Evolutionary conservation across 1,140 invertebrate genomes (phyloP), one percentile per base, ranked within the genome.

Genomic region (Drosophila nigrodunni): DNA sequence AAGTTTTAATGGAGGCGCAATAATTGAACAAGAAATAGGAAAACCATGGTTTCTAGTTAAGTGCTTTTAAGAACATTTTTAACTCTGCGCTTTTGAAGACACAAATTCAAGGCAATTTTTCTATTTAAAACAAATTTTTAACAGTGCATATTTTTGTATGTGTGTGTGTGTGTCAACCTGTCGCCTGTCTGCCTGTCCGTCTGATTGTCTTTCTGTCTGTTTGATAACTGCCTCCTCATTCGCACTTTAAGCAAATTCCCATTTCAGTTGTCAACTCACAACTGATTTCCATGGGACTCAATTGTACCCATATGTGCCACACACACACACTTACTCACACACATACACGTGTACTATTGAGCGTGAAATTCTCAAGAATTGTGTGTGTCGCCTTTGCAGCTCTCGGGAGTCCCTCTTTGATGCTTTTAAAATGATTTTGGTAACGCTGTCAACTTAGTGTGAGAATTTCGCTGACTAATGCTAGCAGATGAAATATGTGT

Each of bases 291-390:
- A 44, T 58, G 72, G 61, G 65, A 79, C 55, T 82, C 43, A 64
- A 65, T 61, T 72, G 49, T 64, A 47, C 13, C 62, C 70, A 88
- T 65, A 79, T 62, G 67, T 82, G 71, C 41, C 71, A 52, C 46
- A 73, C 62, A 46, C 54, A 73, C 47, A 47, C 30, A 34, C 49
- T 15, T 61, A 46, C 52, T 71, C 54, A 70, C 52, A 52, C 59
- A 21, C 50, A 68, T 37, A 75, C 35, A 58, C 61, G 57, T 55
- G 61, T 39, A 49, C 52, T 46, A 13, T 47, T 49, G 21, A 43
- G 67, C 43, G 70, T 66, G 52, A 82, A 78, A 82, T 71, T 74
- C 60, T 46, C 58, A 69, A 68, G 78, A 77, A 77, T 69, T 81
- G 47, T 72, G 47, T 72, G 54, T 67, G 60, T 21, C 37, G 39